A percentile compares a stretch with the other conserved stretches of the same genome.
phyloP scores from a whole-genome alignment of 2,113 vertebrate genomes.

The Hydrolagus affinis region DNA sequence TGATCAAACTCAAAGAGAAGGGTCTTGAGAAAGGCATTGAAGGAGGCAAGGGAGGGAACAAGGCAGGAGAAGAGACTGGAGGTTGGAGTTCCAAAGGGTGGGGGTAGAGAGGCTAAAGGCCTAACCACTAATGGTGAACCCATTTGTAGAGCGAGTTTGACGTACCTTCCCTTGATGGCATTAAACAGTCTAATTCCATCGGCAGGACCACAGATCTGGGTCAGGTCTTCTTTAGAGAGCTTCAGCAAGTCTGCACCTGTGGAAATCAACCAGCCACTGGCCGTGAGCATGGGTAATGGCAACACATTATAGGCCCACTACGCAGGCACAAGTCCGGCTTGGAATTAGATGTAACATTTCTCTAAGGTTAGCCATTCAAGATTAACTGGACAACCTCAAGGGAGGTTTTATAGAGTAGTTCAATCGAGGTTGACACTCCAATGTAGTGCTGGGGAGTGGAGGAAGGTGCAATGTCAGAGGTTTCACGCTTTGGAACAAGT shows the following conservation, averaged over 20 bases:
- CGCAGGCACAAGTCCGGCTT: not conserved
- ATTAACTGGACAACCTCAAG: not conserved
- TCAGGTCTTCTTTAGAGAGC: conserved; percentile 83
- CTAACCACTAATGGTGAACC: no score
- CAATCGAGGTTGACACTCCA: not conserved
- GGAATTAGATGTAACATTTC: not conserved
- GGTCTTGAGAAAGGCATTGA: no score
- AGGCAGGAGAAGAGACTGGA: no score
- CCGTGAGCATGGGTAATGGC: conserved; percentile 6
- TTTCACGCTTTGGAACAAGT: no score
- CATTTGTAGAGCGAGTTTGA: not conserved
- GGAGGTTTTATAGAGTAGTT: not conserved
- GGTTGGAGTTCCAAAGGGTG: no score
- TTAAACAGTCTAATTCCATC: conserved; percentile 92
- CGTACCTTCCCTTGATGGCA: conserved; percentile 83
- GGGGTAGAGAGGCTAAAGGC: no score
- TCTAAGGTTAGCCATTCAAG: not conserved
- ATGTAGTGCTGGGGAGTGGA: no score
- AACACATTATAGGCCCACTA: not conserved
- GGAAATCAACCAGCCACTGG: conserved; percentile 34
- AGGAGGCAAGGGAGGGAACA: no score
- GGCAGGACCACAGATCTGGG: conserved; percentile 87
- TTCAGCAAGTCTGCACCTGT: conserved; percentile 83
- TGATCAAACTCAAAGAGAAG: no score
- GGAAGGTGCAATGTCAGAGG: no score